Percentiles rank a stretch among this genome's conserved stretches.
These are phyloP conservation scores for Hipparchia semele DNA, from an alignment of 2,888 invertebrate species.

Conservation along the genomic window DNA sequence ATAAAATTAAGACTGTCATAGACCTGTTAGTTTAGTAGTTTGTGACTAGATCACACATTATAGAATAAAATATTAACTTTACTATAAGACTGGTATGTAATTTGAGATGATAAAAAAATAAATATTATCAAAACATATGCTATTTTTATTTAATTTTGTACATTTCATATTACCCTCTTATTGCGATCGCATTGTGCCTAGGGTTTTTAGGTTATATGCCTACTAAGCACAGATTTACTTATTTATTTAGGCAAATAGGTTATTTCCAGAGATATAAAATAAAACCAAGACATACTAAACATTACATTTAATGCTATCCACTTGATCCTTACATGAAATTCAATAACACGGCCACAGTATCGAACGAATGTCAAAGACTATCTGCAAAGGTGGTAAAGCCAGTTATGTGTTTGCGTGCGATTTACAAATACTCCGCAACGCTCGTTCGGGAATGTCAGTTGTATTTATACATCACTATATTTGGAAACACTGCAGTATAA, in stretches of 20 bases:
- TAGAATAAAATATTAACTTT: background rate
- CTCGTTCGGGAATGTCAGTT: conserved; percentile 56
- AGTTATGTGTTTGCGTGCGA: conserved; percentile 62
- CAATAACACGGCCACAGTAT: conserved; percentile 41
- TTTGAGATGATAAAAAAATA: conserved; percentile 5
- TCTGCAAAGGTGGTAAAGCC: conserved; percentile 67
- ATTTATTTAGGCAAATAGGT: too few relatives aligned
- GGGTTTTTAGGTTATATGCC: background rate
- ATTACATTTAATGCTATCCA: conserved; percentile 69
- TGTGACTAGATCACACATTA: conserved; percentile 4
- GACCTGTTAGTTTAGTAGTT: background rate
- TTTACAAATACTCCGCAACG: conserved; percentile 53
- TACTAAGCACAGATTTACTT: background rate
- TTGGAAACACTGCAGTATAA: conserved; percentile 39
- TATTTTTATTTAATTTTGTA: background rate
- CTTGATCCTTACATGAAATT: conserved; percentile 57
- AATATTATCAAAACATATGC: conserved; percentile 14
- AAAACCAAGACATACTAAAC: conserved; percentile 56
- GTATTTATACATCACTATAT: conserved; percentile 44
- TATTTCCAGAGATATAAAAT: conserved; percentile 37
- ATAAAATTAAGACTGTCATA: background rate
- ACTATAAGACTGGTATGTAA: conserved; percentile 10
- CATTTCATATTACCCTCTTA: too few relatives aligned
- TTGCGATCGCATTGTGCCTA: too few relatives aligned
- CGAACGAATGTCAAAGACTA: conserved; percentile 47